Evolutionary conservation across 2,113 vertebrate genomes (phyloP).

Genomic region (Psephotus haematonotus): DNA sequence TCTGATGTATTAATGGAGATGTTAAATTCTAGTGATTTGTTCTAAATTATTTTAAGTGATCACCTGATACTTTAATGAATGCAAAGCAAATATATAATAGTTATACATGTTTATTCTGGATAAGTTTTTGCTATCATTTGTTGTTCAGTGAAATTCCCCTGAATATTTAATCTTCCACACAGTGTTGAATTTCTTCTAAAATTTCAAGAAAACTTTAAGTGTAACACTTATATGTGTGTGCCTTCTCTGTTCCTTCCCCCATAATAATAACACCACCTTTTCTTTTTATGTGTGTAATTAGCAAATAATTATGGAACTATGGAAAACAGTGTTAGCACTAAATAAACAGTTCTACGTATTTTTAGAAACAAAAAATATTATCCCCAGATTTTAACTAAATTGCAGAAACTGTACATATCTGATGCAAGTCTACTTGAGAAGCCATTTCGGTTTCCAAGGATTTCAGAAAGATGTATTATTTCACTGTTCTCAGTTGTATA

Average conservation of each 20-base stretch:
- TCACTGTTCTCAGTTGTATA: not conserved
- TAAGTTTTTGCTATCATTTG: not conserved
- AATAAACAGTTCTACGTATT: not conserved
- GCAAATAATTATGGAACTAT: not conserved
- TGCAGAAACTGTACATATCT: not conserved
- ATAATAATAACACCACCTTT: not conserved
- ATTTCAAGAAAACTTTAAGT: not conserved
- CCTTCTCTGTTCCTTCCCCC: accelerated
- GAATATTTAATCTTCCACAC: not conserved
- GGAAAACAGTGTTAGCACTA: not conserved
- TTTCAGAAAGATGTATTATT: not conserved
- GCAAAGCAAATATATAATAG: not conserved
- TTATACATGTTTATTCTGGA: not conserved
- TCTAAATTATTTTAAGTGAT: not conserved
- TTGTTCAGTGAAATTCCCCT: not conserved
- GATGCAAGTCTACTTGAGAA: not conserved
- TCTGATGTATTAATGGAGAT: not conserved
- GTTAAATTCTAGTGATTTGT: not conserved
- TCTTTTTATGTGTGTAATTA: not conserved
- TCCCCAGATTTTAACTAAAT: not conserved
- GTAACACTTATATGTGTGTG: not conserved
- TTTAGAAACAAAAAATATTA: not conserved
- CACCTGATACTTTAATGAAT: not conserved
- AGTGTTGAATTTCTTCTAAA: not conserved
- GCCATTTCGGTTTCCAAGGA: not conserved